Evolutionary conservation across 2,888 invertebrate genomes (phyloP), one percentile per base, ranked within the genome.

Genomic region (Ennomos fuscantarius): DNA sequence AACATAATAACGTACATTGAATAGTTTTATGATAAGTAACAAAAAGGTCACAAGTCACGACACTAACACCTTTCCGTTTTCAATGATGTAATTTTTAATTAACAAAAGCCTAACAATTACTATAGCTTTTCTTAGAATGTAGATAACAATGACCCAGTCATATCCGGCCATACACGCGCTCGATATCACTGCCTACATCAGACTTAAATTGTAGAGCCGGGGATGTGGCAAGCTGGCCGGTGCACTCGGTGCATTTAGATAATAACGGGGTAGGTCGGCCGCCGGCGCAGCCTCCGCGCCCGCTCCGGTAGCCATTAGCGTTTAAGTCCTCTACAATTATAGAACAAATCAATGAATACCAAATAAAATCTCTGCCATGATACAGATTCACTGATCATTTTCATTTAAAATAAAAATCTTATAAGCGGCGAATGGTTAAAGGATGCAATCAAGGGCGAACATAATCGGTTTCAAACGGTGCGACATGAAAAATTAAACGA

Each of bases 401-500:
- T 47, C 39, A 50, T 49, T 45, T 36, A 40, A 37, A 54, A 56
- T 49, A 60, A 60, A 37, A 44, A 42, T 41, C 45, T 49, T 11
- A 39, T 52, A 35, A 13, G 10, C 34, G 49, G 39, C 9, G 35
- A 12, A 53, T 52, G 51, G 51, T 39, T 50, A 59, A 65, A 65
- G 68, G 68, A 71, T 80, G 73, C 76, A 84, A 86, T 84, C 86
- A 83, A 78, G 72, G 73, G 73, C 82, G 76, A 75, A 80, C 73
- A 81, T 86, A 89, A 90, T 90, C 86, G 85, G 88, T 89, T 84
- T 86, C 82, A 81, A 80, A 79, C 82, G 82, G 72, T 75, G 79
- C 80, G 81, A 84, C 84, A 77, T 70, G 76, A 74, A 82, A 86
- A 87, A 91, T 91, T 89, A 90, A 90, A 90, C 85, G 90, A 88